Evolutionary conservation across 1,140 invertebrate genomes (phyloP).

Genomic region (Orius insidiosus): DNA sequence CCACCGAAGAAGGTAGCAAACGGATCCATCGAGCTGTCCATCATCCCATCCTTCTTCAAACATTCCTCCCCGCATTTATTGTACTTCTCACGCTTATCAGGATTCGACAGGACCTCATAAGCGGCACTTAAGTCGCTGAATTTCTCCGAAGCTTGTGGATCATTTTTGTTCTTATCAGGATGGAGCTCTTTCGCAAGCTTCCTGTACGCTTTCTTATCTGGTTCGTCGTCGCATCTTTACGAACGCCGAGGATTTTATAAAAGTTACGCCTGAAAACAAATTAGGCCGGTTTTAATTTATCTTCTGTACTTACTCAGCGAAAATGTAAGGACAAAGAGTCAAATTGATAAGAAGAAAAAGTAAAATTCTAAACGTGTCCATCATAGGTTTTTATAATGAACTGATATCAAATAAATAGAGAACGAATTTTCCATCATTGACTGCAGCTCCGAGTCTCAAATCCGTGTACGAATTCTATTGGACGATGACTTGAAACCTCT

Average conservation of each 20-base stretch:
- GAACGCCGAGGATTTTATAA: constrained; percentile 82
- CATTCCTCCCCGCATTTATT: constrained; percentile 94
- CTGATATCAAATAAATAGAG: no score
- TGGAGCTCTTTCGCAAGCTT: constrained; percentile 90
- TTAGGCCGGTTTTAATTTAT: no score
- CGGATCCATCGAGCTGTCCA: constrained; percentile 46
- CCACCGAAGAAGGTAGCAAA: constrained; percentile 52
- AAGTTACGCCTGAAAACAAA: constrained; percentile 46
- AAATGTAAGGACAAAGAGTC: no score
- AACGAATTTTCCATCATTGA: no score
- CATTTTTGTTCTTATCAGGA: constrained; percentile 96
- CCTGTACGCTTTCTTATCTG: constrained; percentile 94
- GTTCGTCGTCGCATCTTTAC: constrained; percentile 67
- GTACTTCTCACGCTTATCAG: constrained; percentile 87
- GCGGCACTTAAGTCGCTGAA: constrained; percentile 95
- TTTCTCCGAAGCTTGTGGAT: constrained; percentile 77
- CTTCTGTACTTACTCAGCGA: no score
- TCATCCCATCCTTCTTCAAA: constrained; percentile 80
- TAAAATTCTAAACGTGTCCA: no score
- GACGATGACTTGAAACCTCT: no score
- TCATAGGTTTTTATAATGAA: no score
- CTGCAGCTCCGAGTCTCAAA: no score
- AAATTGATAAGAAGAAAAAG: no score
- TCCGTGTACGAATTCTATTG: no score
- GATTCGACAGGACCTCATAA: constrained; percentile 89